phyloP scores from a whole-genome alignment of 2,888 invertebrate species.

The Muscina levida region DNA sequence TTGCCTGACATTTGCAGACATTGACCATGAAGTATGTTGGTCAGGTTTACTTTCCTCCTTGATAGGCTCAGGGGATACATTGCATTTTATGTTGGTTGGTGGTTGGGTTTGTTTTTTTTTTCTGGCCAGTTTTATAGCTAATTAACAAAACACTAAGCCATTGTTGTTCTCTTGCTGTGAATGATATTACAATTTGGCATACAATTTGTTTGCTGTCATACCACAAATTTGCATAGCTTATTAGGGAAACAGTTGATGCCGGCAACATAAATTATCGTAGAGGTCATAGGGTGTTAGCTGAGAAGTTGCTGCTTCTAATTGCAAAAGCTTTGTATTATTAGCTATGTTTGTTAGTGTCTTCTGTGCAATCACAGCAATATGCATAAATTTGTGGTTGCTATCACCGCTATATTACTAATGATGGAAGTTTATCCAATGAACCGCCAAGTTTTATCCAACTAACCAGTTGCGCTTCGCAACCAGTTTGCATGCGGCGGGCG shows the following conservation, averaged over 20 bases:
- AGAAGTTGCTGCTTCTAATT: neutral
- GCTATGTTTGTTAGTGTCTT: too few species aligned
- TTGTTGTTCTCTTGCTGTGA: slow-evolving; percentile 1
- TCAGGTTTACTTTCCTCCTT: too few species aligned
- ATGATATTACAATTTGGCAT: slow-evolving; percentile 1
- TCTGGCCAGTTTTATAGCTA: too few species aligned
- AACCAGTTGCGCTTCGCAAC: neutral
- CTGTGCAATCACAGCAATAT: too few species aligned
- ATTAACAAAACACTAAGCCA: too few species aligned
- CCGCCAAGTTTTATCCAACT: neutral
- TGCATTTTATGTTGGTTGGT: too few species aligned
- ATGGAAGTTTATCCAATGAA: too few species aligned
- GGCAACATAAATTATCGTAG: slow-evolving; percentile 29
- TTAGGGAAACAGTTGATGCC: slow-evolving; percentile 9
- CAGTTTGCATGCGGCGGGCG: neutral
- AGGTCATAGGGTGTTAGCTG: slow-evolving; percentile 8
- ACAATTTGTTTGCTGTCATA: neutral
- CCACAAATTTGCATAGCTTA: slow-evolving; percentile 10
- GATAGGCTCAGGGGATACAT: too few species aligned
- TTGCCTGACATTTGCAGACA: slow-evolving; percentile 41
- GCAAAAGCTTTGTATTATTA: too few species aligned
- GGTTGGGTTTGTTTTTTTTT: too few species aligned
- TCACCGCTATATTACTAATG: too few species aligned
- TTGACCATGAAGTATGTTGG: slow-evolving; percentile 54
- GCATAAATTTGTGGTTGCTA: too few species aligned